phyloP scores from a whole-genome alignment of 2,113 vertebrate species.

The Varanus komodoensis region DNA sequence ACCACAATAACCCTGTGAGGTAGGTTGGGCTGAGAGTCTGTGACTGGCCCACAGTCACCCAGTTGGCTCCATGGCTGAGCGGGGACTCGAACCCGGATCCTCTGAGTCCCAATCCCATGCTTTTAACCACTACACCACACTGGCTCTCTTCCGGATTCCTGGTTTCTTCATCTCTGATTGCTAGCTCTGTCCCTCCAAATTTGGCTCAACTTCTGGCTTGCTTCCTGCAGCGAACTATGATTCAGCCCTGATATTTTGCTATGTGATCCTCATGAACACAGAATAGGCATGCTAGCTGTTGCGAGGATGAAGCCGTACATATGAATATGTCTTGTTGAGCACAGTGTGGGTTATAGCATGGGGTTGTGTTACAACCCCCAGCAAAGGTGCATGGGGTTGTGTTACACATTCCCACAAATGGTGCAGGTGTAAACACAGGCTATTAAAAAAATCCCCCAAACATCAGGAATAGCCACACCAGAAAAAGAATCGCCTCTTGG shows the following conservation, averaged over 20 bases:
- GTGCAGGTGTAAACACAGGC: neutral
- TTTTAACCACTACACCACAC: too few species aligned
- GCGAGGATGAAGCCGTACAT: neutral
- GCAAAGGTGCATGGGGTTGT: neutral
- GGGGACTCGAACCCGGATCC: too few species aligned
- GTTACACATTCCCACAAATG: neutral
- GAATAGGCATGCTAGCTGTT: neutral
- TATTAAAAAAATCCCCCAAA: neutral
- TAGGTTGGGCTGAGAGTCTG: too few species aligned
- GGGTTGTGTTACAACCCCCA: neutral
- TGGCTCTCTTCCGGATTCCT: too few species aligned
- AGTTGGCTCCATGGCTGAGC: too few species aligned
- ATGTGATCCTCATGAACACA: neutral
- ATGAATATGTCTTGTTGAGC: neutral
- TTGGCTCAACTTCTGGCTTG: neutral
- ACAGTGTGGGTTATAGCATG: neutral
- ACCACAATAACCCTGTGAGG: too few species aligned
- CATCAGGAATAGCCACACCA: constrained; percentile 22
- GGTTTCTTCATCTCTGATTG: neutral
- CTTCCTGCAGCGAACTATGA: neutral
- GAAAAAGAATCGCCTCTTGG: constrained; percentile 54
- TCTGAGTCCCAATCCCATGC: too few species aligned
- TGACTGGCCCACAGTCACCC: too few species aligned
- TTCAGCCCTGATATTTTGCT: neutral
- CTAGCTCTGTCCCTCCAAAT: neutral